These are phyloP conservation scores for Chaetodon trifascialis DNA, from an alignment of 2,113 vertebrate genomes.

Conservation along the genomic window DNA sequence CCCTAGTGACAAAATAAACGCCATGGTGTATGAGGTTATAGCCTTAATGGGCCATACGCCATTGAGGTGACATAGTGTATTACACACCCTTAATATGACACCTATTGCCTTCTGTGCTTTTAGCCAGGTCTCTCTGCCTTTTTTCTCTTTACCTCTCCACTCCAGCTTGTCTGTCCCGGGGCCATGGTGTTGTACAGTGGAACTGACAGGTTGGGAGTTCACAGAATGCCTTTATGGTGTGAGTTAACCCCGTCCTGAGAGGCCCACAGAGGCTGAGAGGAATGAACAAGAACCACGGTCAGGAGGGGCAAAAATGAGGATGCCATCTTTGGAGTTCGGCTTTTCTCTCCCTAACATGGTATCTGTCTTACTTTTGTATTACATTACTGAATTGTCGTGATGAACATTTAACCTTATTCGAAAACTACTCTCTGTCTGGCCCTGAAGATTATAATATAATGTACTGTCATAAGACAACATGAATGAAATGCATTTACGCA, in stretches of 20 bases:
- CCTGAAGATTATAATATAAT: background rate
- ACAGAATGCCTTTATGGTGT: slow-evolving; percentile 64
- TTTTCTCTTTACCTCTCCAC: slow-evolving; percentile 60
- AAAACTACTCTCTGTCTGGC: background rate
- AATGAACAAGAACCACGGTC: background rate
- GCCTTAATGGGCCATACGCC: slow-evolving; percentile 76
- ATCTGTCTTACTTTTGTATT: background rate
- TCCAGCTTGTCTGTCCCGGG: slow-evolving; percentile 70
- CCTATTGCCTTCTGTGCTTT: slow-evolving; percentile 76
- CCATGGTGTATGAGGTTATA: slow-evolving; percentile 71
- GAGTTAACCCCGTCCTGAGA: slow-evolving; percentile 65
- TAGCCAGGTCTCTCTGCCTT: slow-evolving; percentile 68
- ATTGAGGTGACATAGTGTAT: slow-evolving; percentile 81
- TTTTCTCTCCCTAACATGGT: background rate
- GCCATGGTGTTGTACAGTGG: slow-evolving; percentile 77
- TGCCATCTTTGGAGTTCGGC: slow-evolving; percentile 17
- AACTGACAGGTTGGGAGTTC: slow-evolving; percentile 80
- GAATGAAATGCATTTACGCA: background rate
- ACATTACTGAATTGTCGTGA: background rate
- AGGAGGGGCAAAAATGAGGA: slow-evolving; percentile 16
- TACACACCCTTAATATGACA: slow-evolving; percentile 81
- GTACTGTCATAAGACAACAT: background rate
- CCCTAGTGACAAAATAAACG: slow-evolving; percentile 83
- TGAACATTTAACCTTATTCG: background rate
- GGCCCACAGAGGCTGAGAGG: slow-evolving; percentile 45